Evolutionary conservation across 2,113 vertebrate species (phyloP).

Genomic region (Lanius ludovicianus): DNA sequence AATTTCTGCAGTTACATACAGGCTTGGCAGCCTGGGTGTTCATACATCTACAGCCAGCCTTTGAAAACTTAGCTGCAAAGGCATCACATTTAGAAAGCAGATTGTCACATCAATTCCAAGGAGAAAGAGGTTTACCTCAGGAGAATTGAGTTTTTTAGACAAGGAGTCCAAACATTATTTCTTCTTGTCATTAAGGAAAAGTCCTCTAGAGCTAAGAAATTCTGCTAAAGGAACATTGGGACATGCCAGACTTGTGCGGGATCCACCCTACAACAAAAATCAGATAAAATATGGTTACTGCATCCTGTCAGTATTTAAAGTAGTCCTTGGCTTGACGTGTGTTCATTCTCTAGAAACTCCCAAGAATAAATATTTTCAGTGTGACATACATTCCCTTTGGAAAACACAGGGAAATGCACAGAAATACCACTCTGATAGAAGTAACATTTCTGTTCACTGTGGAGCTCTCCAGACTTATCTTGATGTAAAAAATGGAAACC

Average conservation of each 20-base stretch:
- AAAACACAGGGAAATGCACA: not conserved
- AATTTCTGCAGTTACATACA: not conserved
- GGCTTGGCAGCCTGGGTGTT: not conserved
- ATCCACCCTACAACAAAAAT: not conserved
- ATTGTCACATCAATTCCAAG: not conserved
- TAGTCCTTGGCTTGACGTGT: not conserved
- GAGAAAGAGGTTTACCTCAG: not conserved
- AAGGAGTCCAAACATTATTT: not conserved
- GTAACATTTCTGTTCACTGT: not conserved
- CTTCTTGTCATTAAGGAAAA: not conserved
- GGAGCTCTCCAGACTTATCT: not conserved
- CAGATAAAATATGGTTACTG: not conserved
- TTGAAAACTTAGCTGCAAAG: not conserved
- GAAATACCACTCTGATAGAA: not conserved
- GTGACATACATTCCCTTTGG: not conserved
- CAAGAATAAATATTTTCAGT: not conserved
- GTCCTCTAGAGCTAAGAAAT: not conserved
- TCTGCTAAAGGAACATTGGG: not conserved
- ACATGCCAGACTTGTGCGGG: not conserved
- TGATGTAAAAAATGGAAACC: not conserved
- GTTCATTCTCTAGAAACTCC: not conserved
- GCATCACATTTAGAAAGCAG: not conserved
- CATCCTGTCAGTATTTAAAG: not conserved
- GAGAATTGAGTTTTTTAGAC: not conserved
- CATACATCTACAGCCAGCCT: not conserved